These are phyloP conservation scores for Chiroxiphia lanceolata DNA, from an alignment of 2,797 vertebrate genomes.

Conservation along the genomic window DNA sequence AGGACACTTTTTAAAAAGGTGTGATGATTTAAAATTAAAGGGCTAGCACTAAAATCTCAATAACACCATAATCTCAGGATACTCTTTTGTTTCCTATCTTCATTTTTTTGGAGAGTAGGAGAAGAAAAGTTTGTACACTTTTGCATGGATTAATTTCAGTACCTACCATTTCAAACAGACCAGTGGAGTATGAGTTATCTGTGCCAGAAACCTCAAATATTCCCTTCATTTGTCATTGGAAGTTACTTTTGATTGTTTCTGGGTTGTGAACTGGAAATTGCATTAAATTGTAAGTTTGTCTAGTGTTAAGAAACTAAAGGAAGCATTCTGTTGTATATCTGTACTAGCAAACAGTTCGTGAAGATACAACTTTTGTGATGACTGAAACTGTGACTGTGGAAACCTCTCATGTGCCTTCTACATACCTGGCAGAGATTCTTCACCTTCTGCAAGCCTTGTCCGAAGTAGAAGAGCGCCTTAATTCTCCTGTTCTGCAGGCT, in stretches of 20 bases:
- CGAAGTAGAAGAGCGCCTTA: slow-evolving; percentile 89
- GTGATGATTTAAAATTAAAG: background rate
- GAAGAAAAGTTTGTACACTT: background rate
- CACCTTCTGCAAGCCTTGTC: slow-evolving; percentile 86
- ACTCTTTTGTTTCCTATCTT: background rate
- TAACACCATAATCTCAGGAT: background rate
- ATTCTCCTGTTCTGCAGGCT: slow-evolving; percentile 87
- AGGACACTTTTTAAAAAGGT: background rate
- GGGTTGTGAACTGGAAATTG: slow-evolving; percentile 27
- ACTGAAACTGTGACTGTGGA: slow-evolving; percentile 77
- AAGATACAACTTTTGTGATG: slow-evolving; percentile 73
- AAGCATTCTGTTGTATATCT: slow-evolving; percentile 76
- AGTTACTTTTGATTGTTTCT: background rate
- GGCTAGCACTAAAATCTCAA: background rate
- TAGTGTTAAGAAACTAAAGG: slow-evolving; percentile 67
- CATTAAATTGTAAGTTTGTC: background rate
- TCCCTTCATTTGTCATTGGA: background rate
- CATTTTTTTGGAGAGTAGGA: background rate
- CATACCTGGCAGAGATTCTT: slow-evolving; percentile 85
- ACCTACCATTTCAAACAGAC: background rate
- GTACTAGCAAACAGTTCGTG: slow-evolving; percentile 80
- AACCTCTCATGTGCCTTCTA: slow-evolving; percentile 81
- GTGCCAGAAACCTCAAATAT: background rate
- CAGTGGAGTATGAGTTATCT: background rate
- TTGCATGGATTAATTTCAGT: background rate